Evolutionary conservation across 2,797 vertebrate genomes (phyloP).

Genomic region (Dallia pectoralis): DNA sequence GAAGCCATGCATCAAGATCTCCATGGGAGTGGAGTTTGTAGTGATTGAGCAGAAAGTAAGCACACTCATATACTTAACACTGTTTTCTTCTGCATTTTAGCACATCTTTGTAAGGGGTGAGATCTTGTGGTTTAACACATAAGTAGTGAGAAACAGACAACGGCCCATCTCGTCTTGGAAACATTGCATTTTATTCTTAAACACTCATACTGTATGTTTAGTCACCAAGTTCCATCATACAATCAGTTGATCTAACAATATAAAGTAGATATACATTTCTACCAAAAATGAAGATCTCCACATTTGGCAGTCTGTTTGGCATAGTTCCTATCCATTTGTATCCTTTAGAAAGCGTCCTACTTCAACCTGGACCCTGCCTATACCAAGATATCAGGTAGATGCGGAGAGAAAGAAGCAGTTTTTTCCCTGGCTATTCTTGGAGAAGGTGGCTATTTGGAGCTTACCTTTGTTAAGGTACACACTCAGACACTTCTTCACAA

Average conservation of each 20-base stretch:
- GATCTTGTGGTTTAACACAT: conserved; percentile 1
- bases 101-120: conserved; percentile 3
- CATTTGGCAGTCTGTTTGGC: background rate
- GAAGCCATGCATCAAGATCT: conserved; percentile 57
- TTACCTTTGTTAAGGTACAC: conserved; percentile 83
- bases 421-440: conserved; percentile 73
- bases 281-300: too few species aligned
- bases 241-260: background rate
- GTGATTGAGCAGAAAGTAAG: conserved; percentile 63
- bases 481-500: background rate
- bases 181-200: background rate
- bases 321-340: background rate
- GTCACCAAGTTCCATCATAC: background rate
- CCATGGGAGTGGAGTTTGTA: conserved; percentile 63
- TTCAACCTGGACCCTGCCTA: conserved; percentile 74
- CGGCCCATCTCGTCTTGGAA: background rate
- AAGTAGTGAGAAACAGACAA: background rate
- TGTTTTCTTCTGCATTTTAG: conserved; percentile 30
- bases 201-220: background rate
- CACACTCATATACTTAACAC: conserved; percentile 26
- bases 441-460: conserved; percentile 68
- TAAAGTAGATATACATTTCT: background rate
- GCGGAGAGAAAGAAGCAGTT: conserved; percentile 54
- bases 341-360: conserved; percentile 64
- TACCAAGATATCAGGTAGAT: conserved; percentile 69